These are phyloP conservation scores for Motacilla tschutschensis DNA, from an alignment of 2,113 vertebrate species.

Conservation along the genomic window DNA sequence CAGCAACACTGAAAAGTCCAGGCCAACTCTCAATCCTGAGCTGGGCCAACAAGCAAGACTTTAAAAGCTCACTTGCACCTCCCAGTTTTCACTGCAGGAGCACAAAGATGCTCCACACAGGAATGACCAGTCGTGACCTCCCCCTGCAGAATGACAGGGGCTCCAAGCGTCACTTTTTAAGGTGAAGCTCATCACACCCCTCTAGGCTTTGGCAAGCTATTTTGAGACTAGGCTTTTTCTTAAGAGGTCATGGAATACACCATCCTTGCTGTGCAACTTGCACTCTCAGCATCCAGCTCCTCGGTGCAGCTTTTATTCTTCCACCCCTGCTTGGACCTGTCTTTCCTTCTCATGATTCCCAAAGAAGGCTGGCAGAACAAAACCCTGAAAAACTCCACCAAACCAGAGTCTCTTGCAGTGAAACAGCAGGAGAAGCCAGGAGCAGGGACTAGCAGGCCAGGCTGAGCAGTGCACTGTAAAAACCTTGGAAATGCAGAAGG, in stretches of 20 bases:
- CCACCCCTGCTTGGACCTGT: background rate
- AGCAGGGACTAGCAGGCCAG: background rate
- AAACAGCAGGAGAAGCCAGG: background rate
- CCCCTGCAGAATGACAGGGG: background rate
- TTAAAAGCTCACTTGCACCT: background rate
- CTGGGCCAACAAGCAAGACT: background rate
- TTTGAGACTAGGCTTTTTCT: background rate
- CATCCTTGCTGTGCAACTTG: background rate
- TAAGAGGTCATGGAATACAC: background rate
- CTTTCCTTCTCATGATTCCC: background rate
- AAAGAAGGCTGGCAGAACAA: background rate
- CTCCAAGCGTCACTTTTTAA: background rate
- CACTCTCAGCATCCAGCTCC: background rate
- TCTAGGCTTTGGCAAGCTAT: background rate
- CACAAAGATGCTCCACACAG: background rate
- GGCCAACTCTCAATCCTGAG: background rate
- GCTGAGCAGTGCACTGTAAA: background rate
- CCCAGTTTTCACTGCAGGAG: background rate
- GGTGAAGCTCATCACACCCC: background rate
- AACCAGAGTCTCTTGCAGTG: accelerated
- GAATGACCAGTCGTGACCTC: background rate
- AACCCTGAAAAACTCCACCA: background rate
- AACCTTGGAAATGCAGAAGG: background rate
- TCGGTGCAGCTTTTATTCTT: background rate
- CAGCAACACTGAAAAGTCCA: background rate